Evolutionary conservation across 1,140 invertebrate species (phyloP).

Genomic region (Acarapis woodi): DNA sequence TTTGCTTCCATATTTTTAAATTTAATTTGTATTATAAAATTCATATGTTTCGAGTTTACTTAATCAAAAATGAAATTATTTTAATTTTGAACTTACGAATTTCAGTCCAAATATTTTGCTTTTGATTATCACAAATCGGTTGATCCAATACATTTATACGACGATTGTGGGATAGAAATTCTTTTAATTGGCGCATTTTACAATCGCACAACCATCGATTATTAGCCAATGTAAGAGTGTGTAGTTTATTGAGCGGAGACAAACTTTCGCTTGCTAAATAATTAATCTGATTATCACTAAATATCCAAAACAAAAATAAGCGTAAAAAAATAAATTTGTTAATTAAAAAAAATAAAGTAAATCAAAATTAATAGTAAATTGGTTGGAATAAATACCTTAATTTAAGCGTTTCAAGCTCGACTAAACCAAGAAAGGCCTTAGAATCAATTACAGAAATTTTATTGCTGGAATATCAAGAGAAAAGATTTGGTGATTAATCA

Average conservation of each 20-base stretch:
- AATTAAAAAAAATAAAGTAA: background rate
- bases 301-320: slow-evolving; percentile 17
- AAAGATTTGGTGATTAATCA: no score
- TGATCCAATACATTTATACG: slow-evolving; percentile 5
- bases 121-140: slow-evolving; percentile 1
- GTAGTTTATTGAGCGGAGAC: slow-evolving; percentile 32
- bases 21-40: no score
- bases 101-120: slow-evolving; percentile 7
- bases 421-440: slow-evolving; percentile 34
- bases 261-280: slow-evolving; percentile 32
- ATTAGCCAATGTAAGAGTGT: slow-evolving; percentile 35
- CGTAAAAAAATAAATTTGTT: slow-evolving; percentile 34
- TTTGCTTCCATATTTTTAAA: no score
- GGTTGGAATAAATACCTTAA: slow-evolving; percentile 21
- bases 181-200: slow-evolving; percentile 33
- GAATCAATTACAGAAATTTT: slow-evolving; percentile 37
- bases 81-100: slow-evolving; percentile 2
- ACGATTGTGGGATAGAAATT: slow-evolving; percentile 1
- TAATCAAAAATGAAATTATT: no score
- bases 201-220: slow-evolving; percentile 60
- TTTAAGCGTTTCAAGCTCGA: slow-evolving; percentile 37
- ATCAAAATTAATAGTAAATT: background rate
- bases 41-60: no score
- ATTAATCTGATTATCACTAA: slow-evolving; percentile 29
- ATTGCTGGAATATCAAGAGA: no score